Evolutionary conservation across 2,888 invertebrate genomes (phyloP).

Genomic region (Tricholauxania praeusta): DNA sequence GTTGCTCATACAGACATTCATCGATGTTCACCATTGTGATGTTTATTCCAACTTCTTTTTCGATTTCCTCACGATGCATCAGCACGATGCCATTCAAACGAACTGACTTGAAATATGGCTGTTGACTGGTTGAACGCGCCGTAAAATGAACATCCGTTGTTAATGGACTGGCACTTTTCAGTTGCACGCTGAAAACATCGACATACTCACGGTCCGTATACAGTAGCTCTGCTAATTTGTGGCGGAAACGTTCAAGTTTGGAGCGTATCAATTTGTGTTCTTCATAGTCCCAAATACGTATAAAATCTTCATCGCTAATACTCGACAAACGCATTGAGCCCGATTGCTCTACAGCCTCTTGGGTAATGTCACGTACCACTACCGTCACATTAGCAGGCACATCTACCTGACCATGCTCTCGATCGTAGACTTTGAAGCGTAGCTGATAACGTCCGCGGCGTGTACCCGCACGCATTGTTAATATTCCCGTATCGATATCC

Average conservation of each 20-base stretch:
- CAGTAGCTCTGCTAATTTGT: conserved; percentile 86
- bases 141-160: conserved; percentile 93
- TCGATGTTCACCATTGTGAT: conserved; percentile 98
- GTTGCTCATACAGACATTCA: conserved; percentile 90
- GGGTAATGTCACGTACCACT: conserved; percentile 90
- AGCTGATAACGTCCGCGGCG: conserved; percentile 86
- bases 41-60: conserved; percentile 89
- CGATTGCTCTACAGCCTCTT: conserved; percentile 94
- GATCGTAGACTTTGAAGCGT: conserved; percentile 88
- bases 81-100: conserved; percentile 93
- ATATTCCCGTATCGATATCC: conserved; percentile 92
- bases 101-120: conserved; percentile 92
- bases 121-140: conserved; percentile 82
- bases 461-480: conserved; percentile 93
- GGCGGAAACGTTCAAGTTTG: conserved; percentile 88
- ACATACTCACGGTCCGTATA: conserved; percentile 89
- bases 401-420: conserved; percentile 93
- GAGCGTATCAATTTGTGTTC: conserved; percentile 85
- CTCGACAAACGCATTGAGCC: conserved; percentile 93
- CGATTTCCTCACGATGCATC: conserved; percentile 93
- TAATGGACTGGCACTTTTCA: conserved; percentile 83
- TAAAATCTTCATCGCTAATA: conserved; percentile 95
- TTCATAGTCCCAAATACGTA: conserved; percentile 93
- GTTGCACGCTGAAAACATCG: conserved; percentile 95
- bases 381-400: conserved; percentile 95